Base-by-base conservation (phyloP, 2,797 vertebrate genomes). In the Catamblyrhynchus diadema region DNA sequence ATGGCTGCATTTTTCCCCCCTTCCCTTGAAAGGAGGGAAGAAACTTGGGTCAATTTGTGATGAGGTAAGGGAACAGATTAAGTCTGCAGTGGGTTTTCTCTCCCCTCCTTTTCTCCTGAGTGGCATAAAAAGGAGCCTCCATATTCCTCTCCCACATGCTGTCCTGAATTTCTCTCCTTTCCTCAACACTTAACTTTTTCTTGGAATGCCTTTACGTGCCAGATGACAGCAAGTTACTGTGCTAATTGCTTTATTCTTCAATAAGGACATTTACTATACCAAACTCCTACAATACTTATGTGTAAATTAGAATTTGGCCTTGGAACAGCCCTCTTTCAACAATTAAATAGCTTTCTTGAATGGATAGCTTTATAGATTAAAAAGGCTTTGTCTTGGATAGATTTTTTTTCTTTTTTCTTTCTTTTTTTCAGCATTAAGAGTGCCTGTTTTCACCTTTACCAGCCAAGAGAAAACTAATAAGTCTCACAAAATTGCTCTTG, bases 141-240 rank as follows among this genome's bases (percentile, higher is more conserved):
- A 96, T 94, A 97, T 97, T 98, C 93, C 84, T 97, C 97, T 98
- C 97, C 97, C 98, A 98, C 98, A 92, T 87, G 97, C 97, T 98
- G 97, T 98, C 98, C 98, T 98, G 97, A 98, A 98, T 98, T 98
- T 97, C 97, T 98, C 97, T 97, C 94, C 96, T 97, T 97, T 97
- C 96, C 97, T 97, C 96, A 96, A 97, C 97, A 97, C 97, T 98
- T 96, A 95, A 98, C 97, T 98, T 98, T 97, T 97, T 97, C 97
- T 97, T 97, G 77, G 96, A 97, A 96, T 98, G 97, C 97, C 98
- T 98, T 97, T 95, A 95, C 79, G 41, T 95, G 96, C 98, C 97
- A 98, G 98, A 97, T 98, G 98, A 98, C 97, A 97, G 97, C 54
- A 78, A 98, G 96, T 97, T 98, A 96, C 96, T 95, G 96, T 90